A percentile compares a stretch with the other conserved stretches of the same genome.
phyloP scores from a whole-genome alignment of 92 coral and sea anemone species.

The Bergia puertoricense region DNA sequence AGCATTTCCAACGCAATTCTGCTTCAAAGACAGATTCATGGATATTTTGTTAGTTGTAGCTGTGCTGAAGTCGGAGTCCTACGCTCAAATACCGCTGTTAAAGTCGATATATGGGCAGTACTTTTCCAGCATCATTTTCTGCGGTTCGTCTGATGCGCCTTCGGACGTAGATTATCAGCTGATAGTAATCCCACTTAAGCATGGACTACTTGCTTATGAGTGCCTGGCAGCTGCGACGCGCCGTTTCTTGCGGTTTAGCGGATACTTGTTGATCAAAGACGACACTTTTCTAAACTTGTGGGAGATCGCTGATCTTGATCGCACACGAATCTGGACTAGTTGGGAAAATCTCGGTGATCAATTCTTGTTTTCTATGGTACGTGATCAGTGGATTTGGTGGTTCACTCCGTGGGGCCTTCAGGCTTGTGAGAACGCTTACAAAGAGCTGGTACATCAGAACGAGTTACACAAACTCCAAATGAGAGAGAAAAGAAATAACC shows the following conservation, averaged over 20 bases:
- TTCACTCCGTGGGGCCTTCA: constrained; percentile 76
- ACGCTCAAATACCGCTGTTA: constrained; percentile 60
- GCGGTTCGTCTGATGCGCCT: constrained; percentile 53
- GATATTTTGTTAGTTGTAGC: constrained; percentile 61
- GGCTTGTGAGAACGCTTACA: constrained; percentile 75
- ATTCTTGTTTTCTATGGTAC: constrained; percentile 68
- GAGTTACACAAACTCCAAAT: constrained; percentile 51
- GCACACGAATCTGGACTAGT: constrained; percentile 71
- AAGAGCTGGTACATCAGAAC: constrained; percentile 65
- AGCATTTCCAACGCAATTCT: background rate
- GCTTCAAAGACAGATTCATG: constrained; percentile 47
- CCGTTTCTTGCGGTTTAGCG: constrained; percentile 57
- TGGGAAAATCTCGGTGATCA: constrained; percentile 61
- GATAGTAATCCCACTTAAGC: constrained; percentile 53
- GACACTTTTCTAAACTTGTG: constrained; percentile 62
- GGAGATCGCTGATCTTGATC: constrained; percentile 65
- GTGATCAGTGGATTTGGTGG: constrained; percentile 82
- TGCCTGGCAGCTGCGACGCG: constrained; percentile 73
- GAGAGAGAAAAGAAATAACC: constrained; percentile 38
- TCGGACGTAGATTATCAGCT: constrained; percentile 26
- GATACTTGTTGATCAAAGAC: constrained; percentile 72
- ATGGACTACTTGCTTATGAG: constrained; percentile 79
- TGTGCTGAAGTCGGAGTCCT: constrained; percentile 56
- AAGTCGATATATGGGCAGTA: constrained; percentile 60
- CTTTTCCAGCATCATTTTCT: constrained; percentile 70